Conservation (phyloP, 2,113 vertebrate genomes). For the Sisor rabdophorus region DNA sequence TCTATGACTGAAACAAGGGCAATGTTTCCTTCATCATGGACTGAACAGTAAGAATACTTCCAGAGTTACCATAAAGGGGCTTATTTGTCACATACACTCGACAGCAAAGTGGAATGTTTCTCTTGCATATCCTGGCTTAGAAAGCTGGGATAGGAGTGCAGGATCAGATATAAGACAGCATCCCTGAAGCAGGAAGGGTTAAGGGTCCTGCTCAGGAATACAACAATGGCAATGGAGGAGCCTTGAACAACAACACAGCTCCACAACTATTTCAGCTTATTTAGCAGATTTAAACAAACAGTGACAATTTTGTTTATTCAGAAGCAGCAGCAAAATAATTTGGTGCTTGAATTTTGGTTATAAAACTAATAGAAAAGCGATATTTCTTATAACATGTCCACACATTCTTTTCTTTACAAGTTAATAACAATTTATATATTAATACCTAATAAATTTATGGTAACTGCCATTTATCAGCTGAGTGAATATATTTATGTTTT, state of each 20-base stretch:
- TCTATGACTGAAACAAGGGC: slow-evolving; percentile 6
- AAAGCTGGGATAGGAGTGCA: not conserved
- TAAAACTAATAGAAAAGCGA: not conserved
- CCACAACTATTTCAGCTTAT: not conserved
- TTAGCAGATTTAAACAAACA: not conserved
- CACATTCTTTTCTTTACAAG: not conserved
- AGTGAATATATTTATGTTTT: not conserved
- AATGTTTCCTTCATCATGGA: not conserved
- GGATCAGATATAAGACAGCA: not conserved
- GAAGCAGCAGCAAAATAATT: not conserved
- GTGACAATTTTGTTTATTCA: not conserved
- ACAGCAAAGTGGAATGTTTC: too few species aligned
- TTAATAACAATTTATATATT: not conserved
- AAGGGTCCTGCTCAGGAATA: too few species aligned
- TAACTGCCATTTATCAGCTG: not conserved
- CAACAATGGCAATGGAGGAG: too few species aligned
- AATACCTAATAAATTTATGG: not conserved
- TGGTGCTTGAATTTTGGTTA: not conserved
- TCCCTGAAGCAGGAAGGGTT: too few species aligned
- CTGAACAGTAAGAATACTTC: not conserved
- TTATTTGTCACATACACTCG: too few species aligned
- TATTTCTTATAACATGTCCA: not conserved
- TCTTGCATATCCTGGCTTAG: too few species aligned
- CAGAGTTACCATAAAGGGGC: not conserved
- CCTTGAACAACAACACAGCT: too few species aligned